Evolutionary conservation across 1,140 invertebrate genomes (phyloP), one percentile per base, ranked within the genome.

Genomic region (Coenobita brevimanus): DNA sequence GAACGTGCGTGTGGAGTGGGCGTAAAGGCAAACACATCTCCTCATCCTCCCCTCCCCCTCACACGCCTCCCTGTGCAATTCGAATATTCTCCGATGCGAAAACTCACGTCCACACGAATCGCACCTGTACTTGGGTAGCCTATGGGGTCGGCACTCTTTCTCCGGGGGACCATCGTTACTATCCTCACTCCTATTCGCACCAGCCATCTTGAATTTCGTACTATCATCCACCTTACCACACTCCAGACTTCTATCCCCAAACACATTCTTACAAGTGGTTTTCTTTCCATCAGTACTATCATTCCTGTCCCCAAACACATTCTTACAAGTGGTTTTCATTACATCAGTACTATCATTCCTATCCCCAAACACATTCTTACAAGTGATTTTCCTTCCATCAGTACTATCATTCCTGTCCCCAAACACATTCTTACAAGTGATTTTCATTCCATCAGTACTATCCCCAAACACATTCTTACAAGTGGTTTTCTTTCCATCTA

Each of bases 61-160:
- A 30, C 76, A 79, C 8, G 60, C 60, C 36, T 43, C 60, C 15
- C 30, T 79, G 27, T 79, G 76, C 24, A 54, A 79, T 36, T 79
- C 76, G 21, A 79, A 36, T 10, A 54, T 57, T 27, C 76, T 24
- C 50, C 54, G 6, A 17, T 79, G 76, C 15, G 54, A 57, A 57
- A 33, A 79, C 15, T 13, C 54, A 13, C 50, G 46, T 27, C 36
- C 76, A 79, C 76, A 79, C n/a, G 21, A 36, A n/a, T 79, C 46
- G 38, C 76, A 79, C 50, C 60, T 71, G 41, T 71, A 71, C 67
- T 38, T 71, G n/a, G 27, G 67, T 38, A 38, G 30, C 10, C 67
- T 33, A 38, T 38, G 36, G 6, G 67, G 67, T 27, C 67, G 67
- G n/a, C n/a, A n/a, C n/a, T n/a, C n/a, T n/a, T n/a, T n/a, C n/a